phyloP scores from a whole-genome alignment of 1,140 invertebrate genomes.

The Teleopsis dalmanni region DNA sequence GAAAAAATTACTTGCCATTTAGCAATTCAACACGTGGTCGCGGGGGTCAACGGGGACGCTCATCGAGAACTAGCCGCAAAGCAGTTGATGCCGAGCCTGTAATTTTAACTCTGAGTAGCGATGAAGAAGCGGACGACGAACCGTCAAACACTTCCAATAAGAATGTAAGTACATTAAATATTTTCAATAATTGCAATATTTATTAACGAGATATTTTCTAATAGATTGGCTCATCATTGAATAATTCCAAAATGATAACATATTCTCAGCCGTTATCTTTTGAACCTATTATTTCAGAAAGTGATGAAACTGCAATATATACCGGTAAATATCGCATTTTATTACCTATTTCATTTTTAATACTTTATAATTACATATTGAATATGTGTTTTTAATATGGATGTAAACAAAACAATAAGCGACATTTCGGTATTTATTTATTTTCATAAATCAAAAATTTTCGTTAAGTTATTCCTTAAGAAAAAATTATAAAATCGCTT shows the following conservation, averaged over 20 bases:
- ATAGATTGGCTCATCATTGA: not conserved
- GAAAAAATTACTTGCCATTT: not conserved
- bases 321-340: conserved; percentile 24
- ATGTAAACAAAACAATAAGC: too few species aligned
- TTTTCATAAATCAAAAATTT: too few species aligned
- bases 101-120: conserved; percentile 56
- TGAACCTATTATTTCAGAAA: conserved; percentile 26
- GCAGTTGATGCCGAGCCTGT: conserved; percentile 53
- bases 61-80: conserved; percentile 25
- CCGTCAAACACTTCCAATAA: conserved; percentile 14
- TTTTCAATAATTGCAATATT: not conserved
- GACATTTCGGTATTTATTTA: too few species aligned
- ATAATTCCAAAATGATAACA: not conserved
- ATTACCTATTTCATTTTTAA: too few species aligned
- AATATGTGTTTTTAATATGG: too few species aligned
- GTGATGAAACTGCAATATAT: conserved; percentile 32
- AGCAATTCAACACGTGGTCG: conserved; percentile 5
- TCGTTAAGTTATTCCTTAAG: too few species aligned
- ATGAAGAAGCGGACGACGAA: conserved; percentile 48
- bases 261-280: conserved; percentile 21
- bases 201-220: not conserved
- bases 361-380: too few species aligned
- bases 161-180: conserved; percentile 17
- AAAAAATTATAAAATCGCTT: too few species aligned
- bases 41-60: conserved; percentile 23